A percentile compares a stretch with the other conserved stretches of the same genome.
Conservation (phyloP, 1,140 invertebrate species). For the Lanistes nyassanus region DNA sequence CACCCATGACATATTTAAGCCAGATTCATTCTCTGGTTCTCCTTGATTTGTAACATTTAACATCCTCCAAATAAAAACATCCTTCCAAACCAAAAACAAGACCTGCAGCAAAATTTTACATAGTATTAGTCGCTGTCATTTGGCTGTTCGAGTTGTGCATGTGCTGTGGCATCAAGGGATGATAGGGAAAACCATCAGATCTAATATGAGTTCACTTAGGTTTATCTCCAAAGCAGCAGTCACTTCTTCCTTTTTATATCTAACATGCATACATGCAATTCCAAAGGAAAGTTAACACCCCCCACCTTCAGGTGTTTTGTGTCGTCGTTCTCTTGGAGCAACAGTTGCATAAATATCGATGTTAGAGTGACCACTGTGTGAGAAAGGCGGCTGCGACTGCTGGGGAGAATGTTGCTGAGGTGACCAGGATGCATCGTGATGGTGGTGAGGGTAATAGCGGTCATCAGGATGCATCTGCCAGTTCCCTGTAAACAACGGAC, state of each 20-base stretch:
- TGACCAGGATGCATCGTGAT: slow-evolving; percentile 42
- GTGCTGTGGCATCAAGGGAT: no score
- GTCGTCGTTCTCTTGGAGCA: slow-evolving; percentile 59
- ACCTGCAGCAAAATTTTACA: no score
- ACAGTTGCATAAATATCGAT: slow-evolving; percentile 65
- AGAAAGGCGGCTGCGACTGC: background rate
- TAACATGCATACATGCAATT: background rate
- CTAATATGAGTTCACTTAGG: no score
- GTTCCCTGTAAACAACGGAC: slow-evolving; percentile 17
- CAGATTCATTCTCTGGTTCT: no score
- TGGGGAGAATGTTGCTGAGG: slow-evolving; percentile 26
- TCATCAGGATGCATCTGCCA: slow-evolving; percentile 51
- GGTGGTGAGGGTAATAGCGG: slow-evolving; percentile 62
- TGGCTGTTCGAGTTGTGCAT: no score
- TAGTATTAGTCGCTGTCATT: no score
- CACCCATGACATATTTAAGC: background rate
- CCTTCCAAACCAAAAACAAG: no score
- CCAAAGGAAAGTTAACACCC: no score
- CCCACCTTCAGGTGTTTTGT: slow-evolving; percentile 35
- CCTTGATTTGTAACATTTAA: no score
- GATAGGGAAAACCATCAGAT: no score
- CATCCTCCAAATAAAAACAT: background rate
- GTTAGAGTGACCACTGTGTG: slow-evolving; percentile 42
- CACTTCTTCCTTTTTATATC: background rate
- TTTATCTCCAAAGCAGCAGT: no score